These are phyloP conservation scores for Eueremaeus valkanovi DNA, from an alignment of 2,888 invertebrate genomes.

Conservation along the genomic window DNA sequence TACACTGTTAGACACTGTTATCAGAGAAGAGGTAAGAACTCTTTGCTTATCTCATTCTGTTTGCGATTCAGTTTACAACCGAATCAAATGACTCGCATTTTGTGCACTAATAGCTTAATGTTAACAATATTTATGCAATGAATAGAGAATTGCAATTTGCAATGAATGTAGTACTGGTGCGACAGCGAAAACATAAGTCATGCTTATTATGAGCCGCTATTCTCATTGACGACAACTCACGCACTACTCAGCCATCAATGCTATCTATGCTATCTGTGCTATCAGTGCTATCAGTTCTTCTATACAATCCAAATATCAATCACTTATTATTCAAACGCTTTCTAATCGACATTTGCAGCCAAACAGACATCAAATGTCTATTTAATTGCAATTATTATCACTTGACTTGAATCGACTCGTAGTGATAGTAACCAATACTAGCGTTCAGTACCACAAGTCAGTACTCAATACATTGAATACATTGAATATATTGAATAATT, in stretches of 20 bases:
- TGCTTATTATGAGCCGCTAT: constrained; percentile 15
- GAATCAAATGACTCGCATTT: constrained; percentile 20
- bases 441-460: too few species aligned
- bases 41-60: constrained; percentile 16
- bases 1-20: too few species aligned
- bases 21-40: not conserved
- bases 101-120: not conserved
- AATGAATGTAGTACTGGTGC: not conserved
- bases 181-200: not conserved
- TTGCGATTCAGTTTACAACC: too few species aligned
- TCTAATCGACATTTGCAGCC: not conserved
- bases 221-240: constrained; percentile 6
- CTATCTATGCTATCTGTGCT: too few species aligned
- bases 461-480: too few species aligned
- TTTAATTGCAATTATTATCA: too few species aligned
- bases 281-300: not conserved
- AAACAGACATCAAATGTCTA: too few species aligned
- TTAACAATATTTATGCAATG: constrained; percentile 8
- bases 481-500: too few species aligned
- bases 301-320: constrained; percentile 7
- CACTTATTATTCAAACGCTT: not conserved
- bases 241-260: too few species aligned
- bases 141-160: not conserved
- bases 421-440: too few species aligned
- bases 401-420: too few species aligned